Conservation (phyloP, 2,113 vertebrate genomes). For the Zingel zingel region DNA sequence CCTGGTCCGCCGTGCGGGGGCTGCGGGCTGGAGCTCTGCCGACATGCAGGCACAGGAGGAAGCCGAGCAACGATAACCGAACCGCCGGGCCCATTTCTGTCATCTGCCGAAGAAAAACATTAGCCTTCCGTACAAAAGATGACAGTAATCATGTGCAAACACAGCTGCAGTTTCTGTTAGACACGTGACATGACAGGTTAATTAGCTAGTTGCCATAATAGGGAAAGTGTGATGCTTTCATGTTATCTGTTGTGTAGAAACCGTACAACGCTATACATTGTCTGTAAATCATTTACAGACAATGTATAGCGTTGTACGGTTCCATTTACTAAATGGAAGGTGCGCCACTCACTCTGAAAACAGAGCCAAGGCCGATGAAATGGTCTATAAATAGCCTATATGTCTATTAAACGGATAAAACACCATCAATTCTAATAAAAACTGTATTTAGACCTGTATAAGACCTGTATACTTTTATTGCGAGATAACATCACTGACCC, state of each 20-base stretch:
- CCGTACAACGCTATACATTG: not conserved
- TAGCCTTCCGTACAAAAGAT: not conserved
- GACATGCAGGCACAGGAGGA: conserved; percentile 81
- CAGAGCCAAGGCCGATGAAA: conserved; percentile 29
- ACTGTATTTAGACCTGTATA: fast-evolving
- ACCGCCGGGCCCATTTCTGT: conserved; percentile 60
- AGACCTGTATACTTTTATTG: fast-evolving
- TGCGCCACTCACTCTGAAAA: conserved; percentile 49
- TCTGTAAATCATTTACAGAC: too few relatives aligned
- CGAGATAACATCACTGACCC: not conserved
- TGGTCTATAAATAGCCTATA: conserved; percentile 7
- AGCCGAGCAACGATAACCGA: conserved; percentile 75
- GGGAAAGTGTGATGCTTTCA: not conserved
- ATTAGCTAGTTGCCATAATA: not conserved
- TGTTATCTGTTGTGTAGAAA: not conserved
- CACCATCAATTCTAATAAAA: not conserved
- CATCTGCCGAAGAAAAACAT: conserved; percentile 23
- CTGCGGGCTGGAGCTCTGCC: conserved; percentile 85
- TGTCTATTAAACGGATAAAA: not conserved
- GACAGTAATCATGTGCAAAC: conserved; percentile 13
- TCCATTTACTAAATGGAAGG: too few relatives aligned
- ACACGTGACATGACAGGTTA: not conserved
- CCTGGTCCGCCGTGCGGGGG: conserved; percentile 86
- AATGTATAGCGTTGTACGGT: too few relatives aligned
- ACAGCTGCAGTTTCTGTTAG: not conserved